Evolutionary conservation across 1,140 invertebrate genomes (phyloP).

Genomic region (Meloidogyne floridensis): DNA sequence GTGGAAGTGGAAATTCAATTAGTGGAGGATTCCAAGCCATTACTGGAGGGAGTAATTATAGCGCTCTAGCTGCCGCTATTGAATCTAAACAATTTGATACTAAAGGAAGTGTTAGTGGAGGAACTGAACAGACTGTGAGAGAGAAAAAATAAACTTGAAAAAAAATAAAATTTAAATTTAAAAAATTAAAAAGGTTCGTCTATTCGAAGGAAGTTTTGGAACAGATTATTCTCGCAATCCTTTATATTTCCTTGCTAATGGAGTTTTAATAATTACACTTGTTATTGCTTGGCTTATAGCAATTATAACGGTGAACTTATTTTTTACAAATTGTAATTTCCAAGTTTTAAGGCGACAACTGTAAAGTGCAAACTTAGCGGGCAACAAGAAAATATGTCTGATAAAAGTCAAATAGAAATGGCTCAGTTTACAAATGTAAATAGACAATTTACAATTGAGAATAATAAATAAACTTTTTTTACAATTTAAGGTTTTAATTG

Average conservation of each 20-base stretch:
- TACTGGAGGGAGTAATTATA: constrained; percentile 29
- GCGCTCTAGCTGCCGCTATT: constrained; percentile 12
- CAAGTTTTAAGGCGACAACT: background rate
- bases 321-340: background rate
- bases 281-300: constrained; percentile 31
- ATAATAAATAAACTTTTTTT: background rate
- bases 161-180: background rate
- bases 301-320: constrained; percentile 28
- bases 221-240: constrained; percentile 31
- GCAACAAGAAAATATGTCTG: constrained; percentile 37
- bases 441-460: constrained; percentile 15
- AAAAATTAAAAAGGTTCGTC: constrained; percentile 7
- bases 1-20: background rate
- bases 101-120: constrained; percentile 9
- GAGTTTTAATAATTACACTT: constrained; percentile 21
- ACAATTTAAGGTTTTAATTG: background rate
- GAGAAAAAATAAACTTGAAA: background rate
- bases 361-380: constrained; percentile 37
- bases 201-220: constrained; percentile 22
- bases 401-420: constrained; percentile 48
- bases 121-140: background rate
- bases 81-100: constrained; percentile 17
- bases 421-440: constrained; percentile 40
- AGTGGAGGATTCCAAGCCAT: constrained; percentile 22
- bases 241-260: constrained; percentile 26